phyloP scores from a whole-genome alignment of 2,888 invertebrate species.

The Heliconius sara region DNA sequence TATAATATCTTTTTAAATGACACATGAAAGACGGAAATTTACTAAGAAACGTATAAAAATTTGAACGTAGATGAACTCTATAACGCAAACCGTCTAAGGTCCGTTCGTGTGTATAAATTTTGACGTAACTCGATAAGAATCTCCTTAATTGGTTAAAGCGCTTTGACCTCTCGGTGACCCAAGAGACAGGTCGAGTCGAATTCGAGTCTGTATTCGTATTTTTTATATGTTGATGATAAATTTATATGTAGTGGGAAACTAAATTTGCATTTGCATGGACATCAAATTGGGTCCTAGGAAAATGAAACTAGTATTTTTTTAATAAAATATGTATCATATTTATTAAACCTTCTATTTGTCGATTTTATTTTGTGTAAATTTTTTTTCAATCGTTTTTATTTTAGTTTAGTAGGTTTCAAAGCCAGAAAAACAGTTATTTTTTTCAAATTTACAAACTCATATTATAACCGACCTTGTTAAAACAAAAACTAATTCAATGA shows the following conservation, averaged over 20 bases:
- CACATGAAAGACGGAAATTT: neutral
- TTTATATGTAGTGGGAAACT: neutral
- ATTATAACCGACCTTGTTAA: neutral
- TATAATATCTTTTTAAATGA: neutral
- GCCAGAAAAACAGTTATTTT: no score
- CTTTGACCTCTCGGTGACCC: neutral
- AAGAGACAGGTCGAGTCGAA: neutral
- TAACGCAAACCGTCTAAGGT: neutral
- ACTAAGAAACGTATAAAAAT: neutral
- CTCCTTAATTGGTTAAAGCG: neutral
- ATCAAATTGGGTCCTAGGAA: neutral
- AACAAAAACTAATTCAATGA: no score
- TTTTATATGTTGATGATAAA: neutral
- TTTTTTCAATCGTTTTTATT: no score
- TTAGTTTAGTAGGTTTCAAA: no score
- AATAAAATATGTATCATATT: neutral
- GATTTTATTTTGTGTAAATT: neutral
- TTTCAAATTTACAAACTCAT: no score
- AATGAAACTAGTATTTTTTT: neutral
- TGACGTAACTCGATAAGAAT: neutral
- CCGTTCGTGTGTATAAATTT: neutral
- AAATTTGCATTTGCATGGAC: neutral
- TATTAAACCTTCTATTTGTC: neutral
- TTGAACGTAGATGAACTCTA: neutral
- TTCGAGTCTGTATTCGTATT: neutral